phyloP scores from a whole-genome alignment of 2,888 invertebrate genomes.

The Zhuqinia jingwanae region DNA sequence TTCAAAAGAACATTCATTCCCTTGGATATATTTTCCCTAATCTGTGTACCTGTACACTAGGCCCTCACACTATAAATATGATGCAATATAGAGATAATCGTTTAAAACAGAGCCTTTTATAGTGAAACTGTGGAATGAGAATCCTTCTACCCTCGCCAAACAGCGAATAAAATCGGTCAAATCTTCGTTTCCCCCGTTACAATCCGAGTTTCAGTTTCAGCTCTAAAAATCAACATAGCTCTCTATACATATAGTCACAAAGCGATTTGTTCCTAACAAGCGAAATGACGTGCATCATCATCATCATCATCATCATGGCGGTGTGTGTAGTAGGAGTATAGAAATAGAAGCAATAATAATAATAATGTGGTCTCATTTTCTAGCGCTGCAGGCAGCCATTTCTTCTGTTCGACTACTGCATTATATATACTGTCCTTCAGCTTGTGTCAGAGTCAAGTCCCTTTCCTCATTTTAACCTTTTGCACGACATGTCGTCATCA shows the following conservation, averaged over 20 bases:
- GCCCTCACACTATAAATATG: too few relatives aligned
- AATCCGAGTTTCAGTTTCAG: too few relatives aligned
- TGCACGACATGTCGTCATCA: conserved; percentile 26
- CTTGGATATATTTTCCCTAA: too few relatives aligned
- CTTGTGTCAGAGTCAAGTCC: conserved; percentile 29
- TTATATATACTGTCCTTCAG: neutral
- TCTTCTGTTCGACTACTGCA: neutral
- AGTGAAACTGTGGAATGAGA: too few relatives aligned
- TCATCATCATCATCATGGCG: conserved; percentile 6
- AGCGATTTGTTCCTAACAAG: neutral
- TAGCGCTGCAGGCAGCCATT: conserved; percentile 52
- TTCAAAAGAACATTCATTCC: too few relatives aligned
- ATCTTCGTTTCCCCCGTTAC: too few relatives aligned
- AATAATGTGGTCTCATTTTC: conserved; percentile 60
- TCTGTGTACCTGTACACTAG: too few relatives aligned
- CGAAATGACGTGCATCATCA: conserved; percentile 4
- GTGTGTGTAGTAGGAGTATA: neutral
- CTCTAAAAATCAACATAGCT: too few relatives aligned
- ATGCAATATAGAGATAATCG: too few relatives aligned
- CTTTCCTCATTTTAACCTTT: conserved; percentile 41
- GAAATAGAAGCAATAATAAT: conserved; percentile 18
- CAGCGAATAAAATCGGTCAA: too few relatives aligned
- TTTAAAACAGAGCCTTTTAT: too few relatives aligned
- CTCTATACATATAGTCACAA: neutral
- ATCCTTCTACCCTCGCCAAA: too few relatives aligned